Conservation (phyloP, 35 echinoderm and acorn worm species). For the Anneissia japonica region DNA sequence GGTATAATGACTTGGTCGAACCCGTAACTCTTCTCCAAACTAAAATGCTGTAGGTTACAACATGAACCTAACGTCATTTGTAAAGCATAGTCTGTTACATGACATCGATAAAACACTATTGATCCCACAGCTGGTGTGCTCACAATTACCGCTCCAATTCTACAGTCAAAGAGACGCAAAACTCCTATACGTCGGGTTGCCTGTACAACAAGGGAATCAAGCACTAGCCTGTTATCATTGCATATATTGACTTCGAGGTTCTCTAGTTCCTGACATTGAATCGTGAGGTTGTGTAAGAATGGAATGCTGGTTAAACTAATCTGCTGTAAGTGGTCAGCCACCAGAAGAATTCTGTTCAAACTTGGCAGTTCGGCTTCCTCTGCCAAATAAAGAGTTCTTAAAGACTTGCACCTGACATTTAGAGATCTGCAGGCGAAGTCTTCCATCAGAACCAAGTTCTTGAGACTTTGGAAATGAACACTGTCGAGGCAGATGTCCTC, state of each 20-base stretch:
- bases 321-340: conserved; percentile 58
- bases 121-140: conserved; percentile 50
- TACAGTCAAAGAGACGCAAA: conserved; percentile 72
- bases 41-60: conserved; percentile 63
- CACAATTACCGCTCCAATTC: conserved; percentile 57
- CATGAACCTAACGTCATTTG: conserved; percentile 69
- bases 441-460: conserved; percentile 40
- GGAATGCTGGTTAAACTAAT: conserved; percentile 48
- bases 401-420: conserved; percentile 50
- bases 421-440: conserved; percentile 69
- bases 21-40: conserved; percentile 72
- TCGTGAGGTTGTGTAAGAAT: conserved; percentile 44
- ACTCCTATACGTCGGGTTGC: conserved; percentile 43
- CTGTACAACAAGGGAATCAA: conserved; percentile 73
- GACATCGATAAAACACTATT: conserved; percentile 75
- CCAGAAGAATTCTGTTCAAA: conserved; percentile 49
- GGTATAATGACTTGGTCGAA: conserved; percentile 39
- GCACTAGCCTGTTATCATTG: conserved; percentile 48
- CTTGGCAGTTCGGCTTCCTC: conserved; percentile 62
- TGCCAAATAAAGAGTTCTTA: conserved; percentile 26
- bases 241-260: conserved; percentile 62
- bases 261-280: conserved; percentile 75
- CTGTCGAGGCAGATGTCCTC: conserved; percentile 62
- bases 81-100: conserved; percentile 72
- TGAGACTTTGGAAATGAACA: conserved; percentile 49